Conservation (phyloP, 2,113 vertebrate species). For the Pituophis catenifer region DNA sequence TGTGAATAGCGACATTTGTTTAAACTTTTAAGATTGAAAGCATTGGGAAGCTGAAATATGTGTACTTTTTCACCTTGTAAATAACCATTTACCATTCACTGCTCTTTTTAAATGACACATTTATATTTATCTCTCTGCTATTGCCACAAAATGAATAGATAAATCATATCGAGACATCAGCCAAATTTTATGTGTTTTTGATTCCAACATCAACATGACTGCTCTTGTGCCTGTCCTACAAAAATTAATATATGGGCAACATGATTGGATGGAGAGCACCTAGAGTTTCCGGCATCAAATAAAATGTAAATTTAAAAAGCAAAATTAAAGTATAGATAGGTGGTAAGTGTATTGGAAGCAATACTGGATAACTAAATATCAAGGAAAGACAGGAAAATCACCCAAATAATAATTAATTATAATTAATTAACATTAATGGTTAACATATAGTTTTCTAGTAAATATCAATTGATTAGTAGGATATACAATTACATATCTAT, state of each 20-base stretch:
- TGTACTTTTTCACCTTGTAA: slow-evolving; percentile 28
- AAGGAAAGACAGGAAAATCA: neutral
- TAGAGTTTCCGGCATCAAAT: neutral
- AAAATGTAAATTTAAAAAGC: neutral
- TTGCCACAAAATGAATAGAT: slow-evolving; percentile 17
- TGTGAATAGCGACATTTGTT: slow-evolving; percentile 24
- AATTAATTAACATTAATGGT: neutral
- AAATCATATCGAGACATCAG: slow-evolving; percentile 16
- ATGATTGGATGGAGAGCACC: neutral
- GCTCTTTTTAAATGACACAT: slow-evolving; percentile 11
- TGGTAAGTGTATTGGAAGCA: neutral
- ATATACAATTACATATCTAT: neutral
- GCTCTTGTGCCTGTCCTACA: neutral
- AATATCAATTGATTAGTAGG: neutral
- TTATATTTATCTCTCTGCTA: slow-evolving; percentile 23
- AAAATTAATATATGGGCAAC: neutral
- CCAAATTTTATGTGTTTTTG: neutral
- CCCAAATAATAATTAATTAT: neutral
- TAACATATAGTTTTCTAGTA: neutral
- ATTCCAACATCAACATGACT: slow-evolving; percentile 6
- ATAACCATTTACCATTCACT: slow-evolving; percentile 5
- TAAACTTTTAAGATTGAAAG: slow-evolving; percentile 12
- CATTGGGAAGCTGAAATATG: neutral
- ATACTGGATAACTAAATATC: neutral
- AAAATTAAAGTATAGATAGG: neutral